Evolutionary conservation across 2,888 invertebrate species (phyloP).

Genomic region (Selenia dentaria): DNA sequence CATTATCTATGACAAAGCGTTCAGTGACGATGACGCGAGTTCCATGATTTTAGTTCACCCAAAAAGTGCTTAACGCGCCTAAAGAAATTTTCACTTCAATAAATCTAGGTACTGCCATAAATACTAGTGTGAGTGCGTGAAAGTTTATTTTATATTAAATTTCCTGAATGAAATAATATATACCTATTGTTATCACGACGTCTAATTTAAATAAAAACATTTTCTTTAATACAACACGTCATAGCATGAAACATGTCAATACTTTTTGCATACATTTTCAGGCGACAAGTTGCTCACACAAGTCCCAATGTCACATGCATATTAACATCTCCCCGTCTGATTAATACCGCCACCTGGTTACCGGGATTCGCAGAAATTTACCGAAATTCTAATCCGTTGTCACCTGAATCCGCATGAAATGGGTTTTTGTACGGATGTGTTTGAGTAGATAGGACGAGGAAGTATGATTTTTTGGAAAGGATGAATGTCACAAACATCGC

Average conservation of each 20-base stretch:
- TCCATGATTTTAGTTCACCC: no score
- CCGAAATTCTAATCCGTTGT: conserved; percentile 14
- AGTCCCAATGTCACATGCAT: background rate
- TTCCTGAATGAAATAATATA: no score
- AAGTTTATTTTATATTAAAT: no score
- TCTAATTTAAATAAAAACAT: no score
- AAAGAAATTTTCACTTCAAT: no score
- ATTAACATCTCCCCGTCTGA: conserved; percentile 1
- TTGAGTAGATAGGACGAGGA: background rate
- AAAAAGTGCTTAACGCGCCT: no score
- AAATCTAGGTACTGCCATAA: no score
- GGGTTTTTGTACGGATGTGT: conserved; percentile 9
- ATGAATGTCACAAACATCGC: background rate
- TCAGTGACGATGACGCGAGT: no score
- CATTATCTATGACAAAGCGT: no score
- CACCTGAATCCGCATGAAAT: conserved; percentile 10
- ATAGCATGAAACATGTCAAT: background rate
- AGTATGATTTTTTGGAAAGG: background rate
- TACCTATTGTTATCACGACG: no score
- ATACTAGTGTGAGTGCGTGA: no score
- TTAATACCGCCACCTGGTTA: conserved; percentile 9
- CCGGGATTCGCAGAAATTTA: background rate
- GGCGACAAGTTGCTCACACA: background rate
- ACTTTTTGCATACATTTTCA: background rate
- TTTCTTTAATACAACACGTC: no score